Evolutionary conservation across 2,888 invertebrate species (phyloP).

Genomic region (Polydesmus complanatus): DNA sequence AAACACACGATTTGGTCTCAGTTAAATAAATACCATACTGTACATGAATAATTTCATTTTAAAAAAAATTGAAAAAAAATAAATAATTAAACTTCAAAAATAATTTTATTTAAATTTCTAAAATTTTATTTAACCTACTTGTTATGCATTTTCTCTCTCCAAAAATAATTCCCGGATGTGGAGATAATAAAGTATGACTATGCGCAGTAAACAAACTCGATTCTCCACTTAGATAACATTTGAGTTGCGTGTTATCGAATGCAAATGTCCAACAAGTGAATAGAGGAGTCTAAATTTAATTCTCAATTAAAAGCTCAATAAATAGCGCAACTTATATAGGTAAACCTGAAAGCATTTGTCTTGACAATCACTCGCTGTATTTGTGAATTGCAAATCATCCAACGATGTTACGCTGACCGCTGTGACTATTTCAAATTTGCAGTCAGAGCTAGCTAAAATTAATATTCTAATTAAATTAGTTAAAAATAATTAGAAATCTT

Average conservation of each 20-base stretch:
- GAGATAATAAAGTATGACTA: slow-evolving; percentile 25
- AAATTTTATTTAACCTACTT: slow-evolving; percentile 1
- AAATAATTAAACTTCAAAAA: not conserved
- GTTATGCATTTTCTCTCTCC: slow-evolving; percentile 13
- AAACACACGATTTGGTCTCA: not conserved
- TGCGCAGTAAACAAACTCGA: slow-evolving; percentile 29
- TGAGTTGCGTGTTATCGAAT: slow-evolving; percentile 29
- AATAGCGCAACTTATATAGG: not conserved
- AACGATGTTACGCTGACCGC: slow-evolving; percentile 33
- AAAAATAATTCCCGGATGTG: slow-evolving; percentile 10
- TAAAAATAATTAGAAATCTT: not conserved
- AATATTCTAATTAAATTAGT: not conserved
- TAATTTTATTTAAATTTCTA: not conserved
- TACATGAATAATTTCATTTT: not conserved
- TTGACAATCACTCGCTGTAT: slow-evolving; percentile 33
- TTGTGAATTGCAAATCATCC: slow-evolving; percentile 35
- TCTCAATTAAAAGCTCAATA: not conserved
- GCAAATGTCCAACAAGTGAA: slow-evolving; percentile 35
- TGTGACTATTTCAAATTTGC: slow-evolving; percentile 31
- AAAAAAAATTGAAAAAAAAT: not conserved
- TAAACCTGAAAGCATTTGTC: slow-evolving; percentile 32
- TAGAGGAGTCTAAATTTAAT: slow-evolving; percentile 26
- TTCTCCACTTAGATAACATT: slow-evolving; percentile 36
- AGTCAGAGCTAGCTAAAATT: slow-evolving; percentile 32
- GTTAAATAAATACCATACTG: not conserved